Percentiles rank a stretch among this genome's conserved stretches.
phyloP scores from a whole-genome alignment of 2,888 invertebrate species.

The Arctia plantaginis region DNA sequence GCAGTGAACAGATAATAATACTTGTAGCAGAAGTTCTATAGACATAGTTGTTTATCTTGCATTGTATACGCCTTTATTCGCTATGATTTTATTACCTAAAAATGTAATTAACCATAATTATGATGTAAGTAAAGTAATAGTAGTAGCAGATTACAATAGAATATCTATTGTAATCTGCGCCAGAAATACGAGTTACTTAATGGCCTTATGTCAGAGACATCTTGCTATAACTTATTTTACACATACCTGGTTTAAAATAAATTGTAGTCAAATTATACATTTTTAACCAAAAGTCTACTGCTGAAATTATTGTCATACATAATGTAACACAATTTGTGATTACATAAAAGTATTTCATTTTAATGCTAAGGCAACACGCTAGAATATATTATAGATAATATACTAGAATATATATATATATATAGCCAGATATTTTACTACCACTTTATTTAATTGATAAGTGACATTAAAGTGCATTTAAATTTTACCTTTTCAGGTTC shows the following conservation, averaged over 20 bases:
- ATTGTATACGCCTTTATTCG: neutral
- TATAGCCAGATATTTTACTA: no score
- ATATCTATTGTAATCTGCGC: neutral
- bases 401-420: no score
- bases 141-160: neutral
- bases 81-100: neutral
- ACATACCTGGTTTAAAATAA: neutral
- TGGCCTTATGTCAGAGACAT: neutral
- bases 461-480: neutral
- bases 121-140: neutral
- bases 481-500: no score
- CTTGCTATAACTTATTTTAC: neutral
- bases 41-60: constrained; percentile 14
- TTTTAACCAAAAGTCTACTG: neutral
- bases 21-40: neutral
- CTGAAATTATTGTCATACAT: neutral
- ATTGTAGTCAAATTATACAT: neutral
- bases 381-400: no score
- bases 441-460: no score
- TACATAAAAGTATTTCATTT: neutral
- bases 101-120: neutral
- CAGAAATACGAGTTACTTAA: neutral
- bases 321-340: neutral
- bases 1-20: neutral
- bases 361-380: no score